phyloP scores from a whole-genome alignment of 2,797 vertebrate species.

The Lagocephalus sceleratus region DNA sequence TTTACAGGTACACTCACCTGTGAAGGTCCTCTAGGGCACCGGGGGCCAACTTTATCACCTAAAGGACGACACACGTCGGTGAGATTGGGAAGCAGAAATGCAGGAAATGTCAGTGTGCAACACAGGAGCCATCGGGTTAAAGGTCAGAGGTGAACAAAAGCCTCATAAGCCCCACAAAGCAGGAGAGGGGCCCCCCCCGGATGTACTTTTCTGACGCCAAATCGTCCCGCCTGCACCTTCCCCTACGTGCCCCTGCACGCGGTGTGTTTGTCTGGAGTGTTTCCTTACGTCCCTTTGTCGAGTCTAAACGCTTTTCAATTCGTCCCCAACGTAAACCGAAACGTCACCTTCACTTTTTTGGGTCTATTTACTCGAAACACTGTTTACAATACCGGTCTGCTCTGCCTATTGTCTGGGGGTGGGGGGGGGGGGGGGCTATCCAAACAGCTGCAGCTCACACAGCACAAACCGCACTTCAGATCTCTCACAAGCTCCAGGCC shows the following conservation, averaged over 20 bases:
- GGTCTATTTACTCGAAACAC: conserved; percentile 26
- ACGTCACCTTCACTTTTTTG: conserved; percentile 19
- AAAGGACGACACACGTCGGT: conserved; percentile 34
- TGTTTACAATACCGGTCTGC: conserved; percentile 35
- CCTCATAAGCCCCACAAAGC: conserved; percentile 46
- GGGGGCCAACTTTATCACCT: conserved; percentile 13
- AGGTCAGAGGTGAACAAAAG: conserved; percentile 70
- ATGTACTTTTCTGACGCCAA: conserved; percentile 24
- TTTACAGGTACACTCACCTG: no score
- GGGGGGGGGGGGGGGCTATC: conserved; percentile 38
- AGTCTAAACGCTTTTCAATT: conserved; percentile 25
- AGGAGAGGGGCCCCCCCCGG: conserved; percentile 35
- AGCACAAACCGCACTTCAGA: conserved; percentile 70
- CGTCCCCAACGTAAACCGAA: conserved; percentile 19
- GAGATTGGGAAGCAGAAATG: conserved; percentile 15
- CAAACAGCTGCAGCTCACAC: conserved; percentile 72
- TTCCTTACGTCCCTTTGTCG: conserved; percentile 21
- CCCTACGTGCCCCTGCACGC: conserved; percentile 9
- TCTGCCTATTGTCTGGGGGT: conserved; percentile 28
- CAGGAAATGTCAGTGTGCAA: conserved; percentile 54
- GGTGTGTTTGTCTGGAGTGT: conserved; percentile 15
- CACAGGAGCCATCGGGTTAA: conserved; percentile 57
- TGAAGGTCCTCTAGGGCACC: no score
- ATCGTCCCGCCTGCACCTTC: conserved; percentile 28
- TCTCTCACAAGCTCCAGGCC: conserved; percentile 57